Evolutionary conservation across 2,113 vertebrate genomes (phyloP).

Genomic region (Ariopsis seemanni): DNA sequence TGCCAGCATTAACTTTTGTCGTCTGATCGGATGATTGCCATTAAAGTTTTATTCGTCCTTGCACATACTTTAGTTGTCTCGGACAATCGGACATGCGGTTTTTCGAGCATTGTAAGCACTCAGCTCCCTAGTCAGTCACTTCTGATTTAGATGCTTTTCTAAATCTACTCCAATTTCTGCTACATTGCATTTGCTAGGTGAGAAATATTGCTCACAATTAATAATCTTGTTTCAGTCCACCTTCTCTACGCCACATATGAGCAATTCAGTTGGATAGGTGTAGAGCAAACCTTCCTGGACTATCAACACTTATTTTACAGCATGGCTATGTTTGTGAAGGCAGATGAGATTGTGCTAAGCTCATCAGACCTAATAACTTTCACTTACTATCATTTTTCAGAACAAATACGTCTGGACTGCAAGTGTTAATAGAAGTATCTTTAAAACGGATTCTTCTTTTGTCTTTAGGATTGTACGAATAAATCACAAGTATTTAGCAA

Average conservation of each 20-base stretch:
- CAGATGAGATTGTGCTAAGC: background rate
- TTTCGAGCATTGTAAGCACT: background rate
- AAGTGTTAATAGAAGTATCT: background rate
- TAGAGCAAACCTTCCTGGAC: background rate
- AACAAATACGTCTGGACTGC: background rate
- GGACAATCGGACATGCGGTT: no score
- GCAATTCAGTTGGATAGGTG: background rate
- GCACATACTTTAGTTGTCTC: no score
- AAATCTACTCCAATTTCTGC: background rate
- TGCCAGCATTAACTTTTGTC: no score
- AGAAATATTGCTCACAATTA: background rate
- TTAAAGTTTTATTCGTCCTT: no score
- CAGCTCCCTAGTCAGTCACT: background rate
- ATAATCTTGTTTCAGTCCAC: background rate
- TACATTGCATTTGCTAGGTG: background rate
- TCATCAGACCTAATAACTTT: background rate
- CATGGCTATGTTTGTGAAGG: background rate
- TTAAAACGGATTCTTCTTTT: background rate
- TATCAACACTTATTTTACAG: background rate
- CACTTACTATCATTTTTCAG: background rate
- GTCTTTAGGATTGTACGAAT: background rate
- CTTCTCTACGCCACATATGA: background rate
- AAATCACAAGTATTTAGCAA: background rate
- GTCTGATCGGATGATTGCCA: no score
- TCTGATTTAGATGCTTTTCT: constrained; percentile 1